Evolutionary conservation across 2,113 vertebrate species (phyloP).

Genomic region (Lasiurus borealis): DNA sequence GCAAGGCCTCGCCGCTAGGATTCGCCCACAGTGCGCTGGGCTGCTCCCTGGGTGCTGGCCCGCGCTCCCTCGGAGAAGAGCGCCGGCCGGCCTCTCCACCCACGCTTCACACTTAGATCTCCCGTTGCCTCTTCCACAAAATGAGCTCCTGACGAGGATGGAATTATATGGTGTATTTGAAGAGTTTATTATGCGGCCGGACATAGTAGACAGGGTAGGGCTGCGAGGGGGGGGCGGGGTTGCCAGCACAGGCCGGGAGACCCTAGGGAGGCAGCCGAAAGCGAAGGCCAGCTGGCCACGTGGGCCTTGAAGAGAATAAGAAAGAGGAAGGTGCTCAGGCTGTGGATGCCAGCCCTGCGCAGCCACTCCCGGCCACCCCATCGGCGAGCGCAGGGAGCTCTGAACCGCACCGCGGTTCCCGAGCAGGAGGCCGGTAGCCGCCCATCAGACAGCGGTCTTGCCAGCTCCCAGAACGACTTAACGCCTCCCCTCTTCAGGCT

Average conservation of each 20-base stretch:
- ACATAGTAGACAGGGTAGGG: fast-evolving
- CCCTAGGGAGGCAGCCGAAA: neutral
- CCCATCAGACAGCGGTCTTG: neutral
- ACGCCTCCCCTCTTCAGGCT: neutral
- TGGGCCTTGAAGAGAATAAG: neutral
- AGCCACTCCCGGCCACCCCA: neutral
- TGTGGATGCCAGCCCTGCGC: neutral
- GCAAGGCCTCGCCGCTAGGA: fast-evolving
- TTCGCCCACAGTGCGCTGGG: neutral
- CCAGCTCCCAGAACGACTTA: neutral
- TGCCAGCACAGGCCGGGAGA: neutral
- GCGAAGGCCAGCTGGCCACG: too few species aligned
- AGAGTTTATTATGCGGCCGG: neutral
- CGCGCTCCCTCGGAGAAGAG: fast-evolving
- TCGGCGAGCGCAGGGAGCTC: too few species aligned
- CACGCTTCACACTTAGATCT: fast-evolving
- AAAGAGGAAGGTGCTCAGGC: too few species aligned
- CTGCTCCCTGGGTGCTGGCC: fast-evolving
- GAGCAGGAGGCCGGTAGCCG: too few species aligned
- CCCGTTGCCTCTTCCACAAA: neutral
- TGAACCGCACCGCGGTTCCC: neutral
- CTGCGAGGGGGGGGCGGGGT: neutral
- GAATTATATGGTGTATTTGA: neutral
- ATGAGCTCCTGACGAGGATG: neutral
- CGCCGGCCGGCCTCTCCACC: neutral